Evolutionary conservation across 1,140 invertebrate species (phyloP).

Genomic region (Notospermus geniculatus): DNA sequence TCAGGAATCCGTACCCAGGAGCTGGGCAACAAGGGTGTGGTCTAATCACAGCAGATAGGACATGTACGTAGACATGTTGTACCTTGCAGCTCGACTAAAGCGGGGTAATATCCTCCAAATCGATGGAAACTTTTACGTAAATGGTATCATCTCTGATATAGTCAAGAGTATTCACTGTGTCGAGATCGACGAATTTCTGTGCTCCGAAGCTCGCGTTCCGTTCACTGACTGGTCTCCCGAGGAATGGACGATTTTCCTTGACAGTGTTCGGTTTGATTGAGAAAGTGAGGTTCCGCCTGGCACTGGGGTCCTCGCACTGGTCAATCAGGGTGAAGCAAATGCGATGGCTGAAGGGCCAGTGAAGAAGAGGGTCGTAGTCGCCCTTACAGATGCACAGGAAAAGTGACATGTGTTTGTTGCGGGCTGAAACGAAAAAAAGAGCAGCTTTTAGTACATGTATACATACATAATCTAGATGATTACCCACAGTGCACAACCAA

Average conservation of each 20-base stretch:
- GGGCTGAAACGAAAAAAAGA: conserved; percentile 27
- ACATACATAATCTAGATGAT: too few species aligned
- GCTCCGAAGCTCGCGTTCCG: conserved; percentile 54
- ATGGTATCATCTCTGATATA: conserved; percentile 88
- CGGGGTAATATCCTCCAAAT: conserved; percentile 52
- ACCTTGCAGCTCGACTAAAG: too few species aligned
- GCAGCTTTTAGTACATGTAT: not conserved
- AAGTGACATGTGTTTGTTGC: conserved; percentile 80
- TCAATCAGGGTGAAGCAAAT: conserved; percentile 91
- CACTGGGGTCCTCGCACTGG: conserved; percentile 68
- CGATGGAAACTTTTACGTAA: conserved; percentile 88
- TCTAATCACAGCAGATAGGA: too few species aligned
- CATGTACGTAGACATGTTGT: too few species aligned
- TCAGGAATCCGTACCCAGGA: too few species aligned
- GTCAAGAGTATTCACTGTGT: conserved; percentile 39
- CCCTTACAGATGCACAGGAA: conserved; percentile 91
- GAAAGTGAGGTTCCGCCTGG: conserved; percentile 41
- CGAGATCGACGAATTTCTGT: conserved; percentile 47
- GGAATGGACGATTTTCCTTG: conserved; percentile 48
- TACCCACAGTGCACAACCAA: too few species aligned
- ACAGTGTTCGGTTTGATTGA: conserved; percentile 45
- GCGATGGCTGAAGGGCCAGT: conserved; percentile 90
- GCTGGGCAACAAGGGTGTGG: too few species aligned
- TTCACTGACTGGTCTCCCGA: conserved; percentile 46
- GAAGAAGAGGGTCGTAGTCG: conserved; percentile 85